Base-by-base conservation (phyloP, 2,888 invertebrate genomes). In the Dryococelus australis region DNA sequence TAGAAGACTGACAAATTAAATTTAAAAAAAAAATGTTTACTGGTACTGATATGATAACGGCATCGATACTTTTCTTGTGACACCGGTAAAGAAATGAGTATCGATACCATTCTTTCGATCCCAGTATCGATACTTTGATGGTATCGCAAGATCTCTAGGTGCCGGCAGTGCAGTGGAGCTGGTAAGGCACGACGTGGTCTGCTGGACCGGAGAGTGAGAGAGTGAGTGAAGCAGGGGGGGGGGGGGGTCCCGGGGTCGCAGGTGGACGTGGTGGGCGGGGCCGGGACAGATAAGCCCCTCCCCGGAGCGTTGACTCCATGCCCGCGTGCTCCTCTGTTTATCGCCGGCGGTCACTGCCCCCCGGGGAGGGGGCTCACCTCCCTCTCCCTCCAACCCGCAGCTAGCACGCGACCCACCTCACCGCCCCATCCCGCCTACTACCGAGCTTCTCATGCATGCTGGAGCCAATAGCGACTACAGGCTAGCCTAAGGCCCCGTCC, bases 241-340 rank as follows among this genome's bases (percentile, higher is more conserved):
- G n/a, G n/a, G n/a, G n/a, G n/a, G n/a, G n/a, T n/a, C n/a, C n/a
- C n/a, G n/a, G n/a, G n/a, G 91, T 91, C 91, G 90, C 88, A 85
- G 86, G 88, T 88, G 90, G 90, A 89, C 90, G n/a, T n/a, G 91
- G 92, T 91, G 91, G 91, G 91, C 91, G 91, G 92, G 91, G 91
- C 91, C 91, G 90, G 88, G 92, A 91, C 84, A 35, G 43, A 84
- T 84, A 65, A 65, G 65, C 65, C 65, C 65, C 65, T 13, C 65
- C 65, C 65, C 16, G 65, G 65, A 65, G 65, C 65, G 65, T 65
- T 65, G 65, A 65, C 65, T 65, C 65, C 65, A 5, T 8, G 20
- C 20, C 65, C 65, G 65, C 65, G 65, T 24, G 65, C 65, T 65
- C 10, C 5, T 65, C 65, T 65, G 65, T 65, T 65, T 65, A 65